Conservation (phyloP, 2,797 vertebrate genomes). For the Pantherophis alleghaniensis region DNA sequence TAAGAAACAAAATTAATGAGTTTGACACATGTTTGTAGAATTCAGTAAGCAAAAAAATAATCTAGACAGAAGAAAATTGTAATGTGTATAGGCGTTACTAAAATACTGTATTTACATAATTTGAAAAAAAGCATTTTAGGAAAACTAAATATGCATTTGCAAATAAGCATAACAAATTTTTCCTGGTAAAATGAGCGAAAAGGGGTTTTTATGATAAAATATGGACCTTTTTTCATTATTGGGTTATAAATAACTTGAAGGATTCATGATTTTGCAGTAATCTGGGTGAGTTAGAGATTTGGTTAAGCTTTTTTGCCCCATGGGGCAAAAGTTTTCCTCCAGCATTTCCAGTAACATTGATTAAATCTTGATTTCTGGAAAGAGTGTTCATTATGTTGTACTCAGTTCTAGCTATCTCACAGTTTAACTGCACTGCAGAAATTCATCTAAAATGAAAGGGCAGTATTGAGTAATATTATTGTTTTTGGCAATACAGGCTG, state of each 20-base stretch:
- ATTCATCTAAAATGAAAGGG: background rate
- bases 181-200: background rate
- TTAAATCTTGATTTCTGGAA: background rate
- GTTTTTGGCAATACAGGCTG: background rate
- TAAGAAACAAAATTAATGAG: background rate
- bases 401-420: no score
- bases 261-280: background rate
- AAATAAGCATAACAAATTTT: constrained; percentile 6
- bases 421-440: background rate
- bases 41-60: background rate
- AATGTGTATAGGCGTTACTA: background rate
- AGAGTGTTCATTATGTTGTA: background rate
- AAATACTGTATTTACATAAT: background rate
- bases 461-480: background rate
- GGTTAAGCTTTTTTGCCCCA: background rate
- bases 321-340: background rate
- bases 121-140: background rate
- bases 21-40: background rate
- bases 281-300: background rate
- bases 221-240: background rate
- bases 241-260: background rate
- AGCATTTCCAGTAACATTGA: background rate
- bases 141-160: background rate
- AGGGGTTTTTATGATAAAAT: background rate
- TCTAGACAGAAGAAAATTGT: constrained; percentile 20